Evolutionary conservation across 2,888 invertebrate species (phyloP).

Genomic region (Linnaemya tessellans): DNA sequence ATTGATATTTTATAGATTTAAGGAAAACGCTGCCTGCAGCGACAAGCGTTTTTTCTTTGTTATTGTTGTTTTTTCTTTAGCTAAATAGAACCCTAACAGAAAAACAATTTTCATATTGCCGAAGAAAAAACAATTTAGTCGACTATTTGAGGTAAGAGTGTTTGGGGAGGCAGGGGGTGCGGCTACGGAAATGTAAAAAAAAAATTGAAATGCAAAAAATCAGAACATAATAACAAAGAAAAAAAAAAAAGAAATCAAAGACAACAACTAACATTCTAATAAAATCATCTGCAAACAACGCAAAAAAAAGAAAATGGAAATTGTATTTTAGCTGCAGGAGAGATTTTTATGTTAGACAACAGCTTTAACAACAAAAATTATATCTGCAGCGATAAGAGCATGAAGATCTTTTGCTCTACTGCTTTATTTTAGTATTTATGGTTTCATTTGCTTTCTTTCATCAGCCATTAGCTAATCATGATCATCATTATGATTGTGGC

Average conservation of each 20-base stretch:
- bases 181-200: background rate
- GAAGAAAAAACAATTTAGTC: background rate
- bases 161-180: background rate
- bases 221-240: constrained; percentile 37
- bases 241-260: constrained; percentile 1
- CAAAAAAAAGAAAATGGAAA: constrained; percentile 34
- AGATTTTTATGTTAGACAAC: constrained; percentile 71
- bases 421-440: background rate
- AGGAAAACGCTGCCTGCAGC: constrained; percentile 70
- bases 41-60: constrained; percentile 56
- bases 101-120: constrained; percentile 55
- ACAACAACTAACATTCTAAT: constrained; percentile 48
- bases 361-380: constrained; percentile 60
- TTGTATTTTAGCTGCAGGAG: constrained; percentile 70
- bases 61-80: constrained; percentile 32
- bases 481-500: constrained; percentile 26
- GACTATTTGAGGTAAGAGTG: constrained; percentile 9
- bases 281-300: constrained; percentile 42
- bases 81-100: constrained; percentile 38
- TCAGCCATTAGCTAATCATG: background rate
- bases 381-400: constrained; percentile 49
- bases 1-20: constrained; percentile 73
- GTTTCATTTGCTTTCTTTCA: constrained; percentile 26
- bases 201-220: constrained; percentile 49
- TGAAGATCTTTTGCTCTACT: constrained; percentile 22